Conservation (phyloP, 2,113 vertebrate genomes). For the Hippoglossus stenolepis region DNA sequence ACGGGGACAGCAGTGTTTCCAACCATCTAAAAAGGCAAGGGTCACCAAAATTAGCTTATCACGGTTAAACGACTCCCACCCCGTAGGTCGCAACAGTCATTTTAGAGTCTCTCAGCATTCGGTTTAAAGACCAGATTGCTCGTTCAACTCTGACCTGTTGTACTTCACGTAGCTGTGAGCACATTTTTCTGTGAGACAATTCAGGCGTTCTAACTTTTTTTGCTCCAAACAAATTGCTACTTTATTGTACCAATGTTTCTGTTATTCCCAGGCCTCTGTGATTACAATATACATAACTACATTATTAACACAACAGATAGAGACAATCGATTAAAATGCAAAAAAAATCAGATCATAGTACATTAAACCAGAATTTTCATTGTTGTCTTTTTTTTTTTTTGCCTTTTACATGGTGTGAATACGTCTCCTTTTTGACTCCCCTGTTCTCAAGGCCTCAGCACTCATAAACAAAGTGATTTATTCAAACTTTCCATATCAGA, state of each 20-base stretch:
- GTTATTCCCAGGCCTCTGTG: background rate
- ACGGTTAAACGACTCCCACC: too few relatives aligned
- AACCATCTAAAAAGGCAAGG: too few relatives aligned
- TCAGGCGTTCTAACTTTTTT: too few relatives aligned
- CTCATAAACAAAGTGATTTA: conserved; percentile 88
- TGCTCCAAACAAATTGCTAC: too few relatives aligned
- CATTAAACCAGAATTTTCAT: background rate
- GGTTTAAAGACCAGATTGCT: too few relatives aligned
- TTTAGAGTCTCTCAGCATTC: too few relatives aligned
- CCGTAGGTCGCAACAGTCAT: too few relatives aligned
- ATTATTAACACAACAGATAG: background rate
- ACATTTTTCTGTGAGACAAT: too few relatives aligned
- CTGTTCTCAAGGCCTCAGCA: conserved; percentile 80
- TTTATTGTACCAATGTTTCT: background rate
- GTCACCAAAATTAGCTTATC: too few relatives aligned
- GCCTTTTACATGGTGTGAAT: conserved; percentile 27
- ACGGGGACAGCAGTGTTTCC: too few relatives aligned
- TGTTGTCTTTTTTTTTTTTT: background rate
- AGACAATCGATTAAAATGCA: background rate
- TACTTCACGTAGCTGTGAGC: too few relatives aligned
- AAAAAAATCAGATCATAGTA: background rate
- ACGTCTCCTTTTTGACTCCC: conserved; percentile 47
- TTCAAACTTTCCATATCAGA: conserved; percentile 85
- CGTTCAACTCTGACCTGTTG: too few relatives aligned
- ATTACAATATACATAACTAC: background rate